Base-by-base conservation (phyloP, 2,888 invertebrate genomes). In the Lomographa bimaculata region DNA sequence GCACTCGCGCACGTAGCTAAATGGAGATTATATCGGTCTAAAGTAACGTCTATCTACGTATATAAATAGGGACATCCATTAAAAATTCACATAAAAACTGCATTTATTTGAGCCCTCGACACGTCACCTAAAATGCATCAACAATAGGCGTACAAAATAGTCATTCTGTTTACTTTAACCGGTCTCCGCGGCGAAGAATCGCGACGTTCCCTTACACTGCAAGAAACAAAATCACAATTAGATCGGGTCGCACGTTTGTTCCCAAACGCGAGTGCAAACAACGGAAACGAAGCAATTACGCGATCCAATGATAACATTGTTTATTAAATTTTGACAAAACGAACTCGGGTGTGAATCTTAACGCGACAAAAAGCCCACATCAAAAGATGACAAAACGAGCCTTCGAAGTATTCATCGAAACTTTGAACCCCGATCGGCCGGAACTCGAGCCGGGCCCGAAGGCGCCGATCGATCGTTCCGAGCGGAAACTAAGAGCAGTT, bases 81-180 rank as follows among this genome's bases (percentile, higher is more conserved):
- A 79, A 77, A 71, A 76, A 82, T 75, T 81, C 82, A 80, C 79
- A 80, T 79, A 78, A 71, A 80, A 85, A 82, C 82, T 81, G 82
- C 81, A 67, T 71, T 47, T 25, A 41, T 51, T 85, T 83, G 86
- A 83, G 85, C 84, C 83, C 77, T 72, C 57, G 67, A 73, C 70
- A 71, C 76, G 62, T 67, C 69, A 65, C 68, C 35, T 71, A 71
- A 79, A 81, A 84, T 79, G 81, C 80, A 73, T 75, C 66, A 56
- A 57, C 52, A 54, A 60, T 57, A 60, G 62, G 55, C 56, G 52
- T 41, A 55, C 18, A 7, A 54, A 50, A 44, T 44, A 57, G 64
- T 58, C 57, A 56, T 51, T 41, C 36, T 42, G 25, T 40, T 5
- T 20, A 29, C 33, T 28, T 50, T 42, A 30, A 11, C 16, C 26